Evolutionary conservation across 2,797 vertebrate genomes (phyloP), one percentile per base, ranked within the genome.

Genomic region (Phalloptychus januarius): DNA sequence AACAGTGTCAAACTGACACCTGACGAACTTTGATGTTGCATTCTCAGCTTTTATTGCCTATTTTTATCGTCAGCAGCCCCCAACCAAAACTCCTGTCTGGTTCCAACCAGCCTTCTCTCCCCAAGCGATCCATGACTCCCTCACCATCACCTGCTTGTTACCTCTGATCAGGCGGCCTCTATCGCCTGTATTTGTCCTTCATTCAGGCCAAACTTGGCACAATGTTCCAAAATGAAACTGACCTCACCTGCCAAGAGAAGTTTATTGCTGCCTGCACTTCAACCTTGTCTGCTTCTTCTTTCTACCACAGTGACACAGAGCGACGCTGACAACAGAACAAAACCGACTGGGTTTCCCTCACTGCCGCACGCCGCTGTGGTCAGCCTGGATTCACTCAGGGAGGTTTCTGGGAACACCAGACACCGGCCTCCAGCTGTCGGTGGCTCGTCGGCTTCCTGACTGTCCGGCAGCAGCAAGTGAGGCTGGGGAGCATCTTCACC

Each of bases 1-100:
- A 75, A 80, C 33, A 84, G 42, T 77, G 48, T 74, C 25, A 50
- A 73, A 77, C 63, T 77, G 71, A 25, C 70, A n/a, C 16, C 69
- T 56, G 11, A 13, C 2, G 7, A 16, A 63, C 15, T 18, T 20
- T 63, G 31, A 33, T 7, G 31, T 63, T 36, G 33, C 18, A 5
- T 36, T 20, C 58, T 18, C 31, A 18, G 31, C 58, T 36, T 20
- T 33, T 61, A 54, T 54, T n/a, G 12, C 3, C 52, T 25, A 54
- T 54, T n/a, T n/a, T n/a, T 4, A 54, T 12, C 25, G 3, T n/a
- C 25, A 54, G 52, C 52, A n/a, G 25, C 20, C 48, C 48, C 48
- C 2, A 25, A 52, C 48, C 25, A 52, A 52, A 52, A 2, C 48
- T 52, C 2, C 20, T 52, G 48, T 23, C 48, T 52, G 23, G 48